Conservation (phyloP, 2,113 vertebrate genomes). For the Coptodon bakossiorum region DNA sequence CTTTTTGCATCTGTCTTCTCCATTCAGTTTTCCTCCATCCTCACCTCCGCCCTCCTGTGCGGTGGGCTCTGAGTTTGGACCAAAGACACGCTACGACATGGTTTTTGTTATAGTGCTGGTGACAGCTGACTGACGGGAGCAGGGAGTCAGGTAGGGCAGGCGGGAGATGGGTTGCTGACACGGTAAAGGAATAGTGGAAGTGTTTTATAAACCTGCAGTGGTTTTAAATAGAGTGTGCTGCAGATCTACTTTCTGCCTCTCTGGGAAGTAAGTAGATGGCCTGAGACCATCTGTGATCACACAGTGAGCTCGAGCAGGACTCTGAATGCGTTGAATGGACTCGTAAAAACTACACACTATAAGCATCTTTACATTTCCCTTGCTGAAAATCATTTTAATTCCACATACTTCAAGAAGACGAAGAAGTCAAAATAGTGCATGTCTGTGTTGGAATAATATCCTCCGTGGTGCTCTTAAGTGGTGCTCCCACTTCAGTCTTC, state of each 20-base stretch:
- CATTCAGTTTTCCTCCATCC: not conserved
- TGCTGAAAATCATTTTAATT: not conserved
- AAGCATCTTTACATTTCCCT: not conserved
- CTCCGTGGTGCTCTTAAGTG: not conserved
- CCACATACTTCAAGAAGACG: not conserved
- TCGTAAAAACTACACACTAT: not conserved
- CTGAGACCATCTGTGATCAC: not conserved
- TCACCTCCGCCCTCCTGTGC: not conserved
- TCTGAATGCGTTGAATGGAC: not conserved
- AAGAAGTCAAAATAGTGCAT: not conserved
- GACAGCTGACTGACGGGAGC: slow-evolving; percentile 24
- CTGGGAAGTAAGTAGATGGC: not conserved
- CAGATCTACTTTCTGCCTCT: not conserved
- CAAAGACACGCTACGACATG: not conserved
- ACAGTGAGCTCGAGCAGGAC: not conserved
- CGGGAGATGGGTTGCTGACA: slow-evolving; percentile 18
- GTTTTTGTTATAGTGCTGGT: not conserved
- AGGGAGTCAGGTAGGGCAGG: slow-evolving; percentile 1
- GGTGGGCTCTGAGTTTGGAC: not conserved
- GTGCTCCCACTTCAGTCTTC: not conserved
- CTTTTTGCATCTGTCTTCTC: slow-evolving; percentile 4
- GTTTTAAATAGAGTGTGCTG: not conserved
- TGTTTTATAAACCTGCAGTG: not conserved
- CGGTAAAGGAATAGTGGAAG: not conserved
- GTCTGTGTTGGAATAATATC: not conserved